phyloP scores from a whole-genome alignment of 2,113 vertebrate species.

The Albula glossodonta region DNA sequence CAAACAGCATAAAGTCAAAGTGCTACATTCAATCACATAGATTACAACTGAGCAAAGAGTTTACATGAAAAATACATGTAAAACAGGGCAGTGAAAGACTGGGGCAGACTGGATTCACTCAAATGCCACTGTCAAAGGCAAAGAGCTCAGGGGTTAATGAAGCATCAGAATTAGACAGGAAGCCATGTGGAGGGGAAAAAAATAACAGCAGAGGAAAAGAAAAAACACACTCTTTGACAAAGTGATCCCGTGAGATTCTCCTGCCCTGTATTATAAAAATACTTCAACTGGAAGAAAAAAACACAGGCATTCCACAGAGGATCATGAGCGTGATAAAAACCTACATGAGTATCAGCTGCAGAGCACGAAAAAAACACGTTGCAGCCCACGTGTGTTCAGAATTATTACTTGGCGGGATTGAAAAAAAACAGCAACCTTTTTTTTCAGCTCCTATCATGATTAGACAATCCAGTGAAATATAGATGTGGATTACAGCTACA shows the following conservation, averaged over 20 bases:
- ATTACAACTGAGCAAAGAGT: neutral
- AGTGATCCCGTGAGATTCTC: conserved; percentile 1
- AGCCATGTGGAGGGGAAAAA: neutral
- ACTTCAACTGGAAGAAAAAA: conserved; percentile 19
- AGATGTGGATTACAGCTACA: neutral
- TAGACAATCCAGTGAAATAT: neutral
- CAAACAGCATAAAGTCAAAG: neutral
- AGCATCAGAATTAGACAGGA: neutral
- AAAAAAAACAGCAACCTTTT: neutral
- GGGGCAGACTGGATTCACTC: neutral
- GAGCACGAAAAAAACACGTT: neutral
- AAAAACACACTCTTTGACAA: neutral
- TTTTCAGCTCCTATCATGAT: neutral
- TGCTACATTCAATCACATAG: neutral
- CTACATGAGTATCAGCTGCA: conserved; percentile 2
- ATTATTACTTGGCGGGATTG: neutral
- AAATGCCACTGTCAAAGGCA: neutral
- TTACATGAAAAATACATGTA: neutral
- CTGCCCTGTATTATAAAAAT: conserved; percentile 23
- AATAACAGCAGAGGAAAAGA: neutral
- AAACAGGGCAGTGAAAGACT: neutral
- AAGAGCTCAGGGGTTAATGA: neutral
- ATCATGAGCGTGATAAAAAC: conserved; percentile 10
- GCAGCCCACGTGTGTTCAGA: neutral
- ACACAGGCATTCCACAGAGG: neutral